Evolutionary conservation across 1,140 invertebrate species (phyloP).

Genomic region (Aphelinus certus): DNA sequence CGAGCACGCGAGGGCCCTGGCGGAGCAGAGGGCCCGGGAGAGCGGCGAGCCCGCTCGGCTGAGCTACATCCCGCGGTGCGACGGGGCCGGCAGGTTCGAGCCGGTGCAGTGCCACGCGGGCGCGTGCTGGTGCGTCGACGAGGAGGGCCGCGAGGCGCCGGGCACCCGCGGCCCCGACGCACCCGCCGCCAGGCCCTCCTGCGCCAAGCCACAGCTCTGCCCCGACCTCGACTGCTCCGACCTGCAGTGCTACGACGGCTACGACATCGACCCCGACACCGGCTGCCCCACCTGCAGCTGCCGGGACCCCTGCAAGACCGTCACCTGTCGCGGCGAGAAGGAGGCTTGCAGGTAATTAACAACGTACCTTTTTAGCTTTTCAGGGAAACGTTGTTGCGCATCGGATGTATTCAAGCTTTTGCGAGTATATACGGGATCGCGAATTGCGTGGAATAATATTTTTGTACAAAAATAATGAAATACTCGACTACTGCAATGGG

Average conservation of each 20-base stretch:
- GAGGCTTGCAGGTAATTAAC: constrained; percentile 69
- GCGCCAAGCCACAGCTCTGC: constrained; percentile 68
- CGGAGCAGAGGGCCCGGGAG: constrained; percentile 80
- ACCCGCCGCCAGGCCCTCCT: constrained; percentile 53
- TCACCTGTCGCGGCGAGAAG: constrained; percentile 76
- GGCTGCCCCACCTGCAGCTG: constrained; percentile 83
- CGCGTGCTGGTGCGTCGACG: constrained; percentile 91
- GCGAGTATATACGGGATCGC: too few species aligned
- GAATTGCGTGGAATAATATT: too few species aligned
- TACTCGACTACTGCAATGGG: too few species aligned
- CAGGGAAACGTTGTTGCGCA: too few species aligned
- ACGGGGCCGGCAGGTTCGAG: constrained; percentile 78
- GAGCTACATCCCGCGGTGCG: constrained; percentile 84
- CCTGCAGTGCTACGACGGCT: constrained; percentile 75
- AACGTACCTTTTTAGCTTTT: too few species aligned
- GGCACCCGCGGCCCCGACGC: constrained; percentile 63
- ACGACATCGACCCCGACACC: constrained; percentile 69
- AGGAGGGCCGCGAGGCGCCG: constrained; percentile 81
- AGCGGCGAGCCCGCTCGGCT: constrained; percentile 76
- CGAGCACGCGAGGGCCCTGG: constrained; percentile 74
- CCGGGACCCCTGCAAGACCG: constrained; percentile 78
- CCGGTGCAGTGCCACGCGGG: constrained; percentile 82
- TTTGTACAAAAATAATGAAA: too few species aligned
- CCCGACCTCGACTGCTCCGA: constrained; percentile 69
- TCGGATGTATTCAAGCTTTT: too few species aligned